Conservation (phyloP, 2,888 invertebrate species). For the Drosophila merina region DNA sequence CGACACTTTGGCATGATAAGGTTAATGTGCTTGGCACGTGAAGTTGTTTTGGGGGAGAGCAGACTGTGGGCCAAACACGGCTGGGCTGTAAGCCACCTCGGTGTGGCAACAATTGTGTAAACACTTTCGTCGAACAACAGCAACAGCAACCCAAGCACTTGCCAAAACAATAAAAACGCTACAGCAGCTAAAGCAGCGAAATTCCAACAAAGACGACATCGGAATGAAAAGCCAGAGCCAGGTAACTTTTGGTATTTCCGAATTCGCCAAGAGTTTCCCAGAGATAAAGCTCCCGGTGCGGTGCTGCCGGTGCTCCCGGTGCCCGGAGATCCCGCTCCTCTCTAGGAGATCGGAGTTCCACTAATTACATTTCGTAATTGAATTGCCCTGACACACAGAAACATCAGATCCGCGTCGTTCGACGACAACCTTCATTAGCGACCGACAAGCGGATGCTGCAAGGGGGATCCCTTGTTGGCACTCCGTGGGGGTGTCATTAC, state of each 20-base stretch:
- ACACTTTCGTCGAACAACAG: constrained; percentile 29
- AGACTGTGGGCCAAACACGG: constrained; percentile 11
- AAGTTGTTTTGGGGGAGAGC: background rate
- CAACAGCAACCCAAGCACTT: constrained; percentile 25
- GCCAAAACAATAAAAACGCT: constrained; percentile 44
- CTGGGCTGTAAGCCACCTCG: constrained; percentile 28
- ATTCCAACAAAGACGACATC: constrained; percentile 3
- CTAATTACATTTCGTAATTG: constrained; percentile 14
- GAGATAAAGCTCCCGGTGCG: constrained; percentile 4
- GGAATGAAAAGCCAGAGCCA: constrained; percentile 14
- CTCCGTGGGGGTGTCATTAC: background rate
- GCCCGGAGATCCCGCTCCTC: background rate
- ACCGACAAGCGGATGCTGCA: background rate
- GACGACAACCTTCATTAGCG: constrained; percentile 12
- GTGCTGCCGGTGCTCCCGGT: background rate
- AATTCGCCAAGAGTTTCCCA: background rate
- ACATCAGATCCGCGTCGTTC: constrained; percentile 1
- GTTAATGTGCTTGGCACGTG: constrained; percentile 26
- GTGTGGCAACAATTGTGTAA: constrained; percentile 45
- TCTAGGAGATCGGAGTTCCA: constrained; percentile 21
- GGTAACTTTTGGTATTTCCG: constrained; percentile 28
- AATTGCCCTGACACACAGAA: constrained; percentile 8
- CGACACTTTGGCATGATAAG: constrained; percentile 17
- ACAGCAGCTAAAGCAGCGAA: constrained; percentile 15
- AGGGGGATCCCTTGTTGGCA: background rate